Conservation (phyloP, 1,140 invertebrate species). For the Heterodera schachtii region DNA sequence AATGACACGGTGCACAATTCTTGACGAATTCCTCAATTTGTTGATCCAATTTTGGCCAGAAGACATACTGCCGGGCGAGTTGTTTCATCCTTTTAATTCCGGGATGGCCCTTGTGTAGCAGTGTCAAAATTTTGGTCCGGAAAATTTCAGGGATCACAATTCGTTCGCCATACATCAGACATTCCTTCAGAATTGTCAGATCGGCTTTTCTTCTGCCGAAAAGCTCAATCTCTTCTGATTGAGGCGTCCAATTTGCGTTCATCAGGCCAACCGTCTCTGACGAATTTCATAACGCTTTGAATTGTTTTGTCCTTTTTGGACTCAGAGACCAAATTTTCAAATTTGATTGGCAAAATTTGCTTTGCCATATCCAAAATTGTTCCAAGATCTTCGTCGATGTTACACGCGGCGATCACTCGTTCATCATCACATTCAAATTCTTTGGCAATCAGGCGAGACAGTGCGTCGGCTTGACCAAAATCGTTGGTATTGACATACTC, state of each 20-base stretch:
- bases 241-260: no score
- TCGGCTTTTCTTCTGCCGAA: no score
- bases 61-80: slow-evolving; percentile 15
- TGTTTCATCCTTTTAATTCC: slow-evolving; percentile 15
- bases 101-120: slow-evolving; percentile 3
- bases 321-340: no score
- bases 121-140: neutral
- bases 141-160: slow-evolving; percentile 2
- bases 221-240: neutral
- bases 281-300: no score
- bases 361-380: no score
- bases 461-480: slow-evolving; percentile 55
- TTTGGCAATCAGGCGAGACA: slow-evolving; percentile 53
- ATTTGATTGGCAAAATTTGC: no score
- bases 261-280: no score
- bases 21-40: slow-evolving; percentile 14
- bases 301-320: no score
- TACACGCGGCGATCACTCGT: no score
- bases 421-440: no score
- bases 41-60: slow-evolving; percentile 1
- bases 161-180: neutral
- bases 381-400: no score
- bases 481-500: slow-evolving; percentile 53
- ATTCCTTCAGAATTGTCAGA: no score
- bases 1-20: neutral